Evolutionary conservation across 1,140 invertebrate species (phyloP).

Genomic region (Teleogryllus occipitalis): DNA sequence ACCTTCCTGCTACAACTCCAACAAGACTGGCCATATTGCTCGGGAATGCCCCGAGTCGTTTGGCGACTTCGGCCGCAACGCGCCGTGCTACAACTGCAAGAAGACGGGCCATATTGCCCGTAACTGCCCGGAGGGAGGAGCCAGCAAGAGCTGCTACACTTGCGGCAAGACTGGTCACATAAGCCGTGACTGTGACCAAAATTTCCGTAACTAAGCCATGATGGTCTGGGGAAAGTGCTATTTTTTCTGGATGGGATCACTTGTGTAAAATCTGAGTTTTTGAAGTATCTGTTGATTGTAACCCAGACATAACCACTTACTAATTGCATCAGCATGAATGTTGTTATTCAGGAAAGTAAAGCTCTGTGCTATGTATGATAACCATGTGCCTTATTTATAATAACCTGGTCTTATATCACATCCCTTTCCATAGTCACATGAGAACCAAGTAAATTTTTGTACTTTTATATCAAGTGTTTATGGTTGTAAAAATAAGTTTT

Average conservation of each 20-base stretch:
- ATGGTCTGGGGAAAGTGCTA: background rate
- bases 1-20: conserved; percentile 73
- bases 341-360: conserved; percentile 5
- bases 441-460: background rate
- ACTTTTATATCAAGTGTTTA: background rate
- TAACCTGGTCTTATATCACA: background rate
- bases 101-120: conserved; percentile 81
- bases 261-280: conserved; percentile 5
- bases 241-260: background rate
- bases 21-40: conserved; percentile 79
- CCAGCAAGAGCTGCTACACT: conserved; percentile 40
- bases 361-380: background rate
- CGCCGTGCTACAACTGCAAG: conserved; percentile 81
- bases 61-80: conserved; percentile 43
- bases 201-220: conserved; percentile 8
- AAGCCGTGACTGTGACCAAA: conserved; percentile 38
- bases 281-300: conserved; percentile 5
- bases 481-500: background rate
- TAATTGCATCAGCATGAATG: conserved; percentile 4
- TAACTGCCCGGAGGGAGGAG: conserved; percentile 61
- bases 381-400: conserved; percentile 1
- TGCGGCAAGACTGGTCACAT: conserved; percentile 42
- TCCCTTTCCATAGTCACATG: background rate
- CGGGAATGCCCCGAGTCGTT: conserved; percentile 30
- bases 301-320: conserved; percentile 3